Percentiles rank a stretch among this genome's conserved stretches.
Conservation (phyloP, 1,140 invertebrate species). For the Cyrtorhinus lividipennis region DNA sequence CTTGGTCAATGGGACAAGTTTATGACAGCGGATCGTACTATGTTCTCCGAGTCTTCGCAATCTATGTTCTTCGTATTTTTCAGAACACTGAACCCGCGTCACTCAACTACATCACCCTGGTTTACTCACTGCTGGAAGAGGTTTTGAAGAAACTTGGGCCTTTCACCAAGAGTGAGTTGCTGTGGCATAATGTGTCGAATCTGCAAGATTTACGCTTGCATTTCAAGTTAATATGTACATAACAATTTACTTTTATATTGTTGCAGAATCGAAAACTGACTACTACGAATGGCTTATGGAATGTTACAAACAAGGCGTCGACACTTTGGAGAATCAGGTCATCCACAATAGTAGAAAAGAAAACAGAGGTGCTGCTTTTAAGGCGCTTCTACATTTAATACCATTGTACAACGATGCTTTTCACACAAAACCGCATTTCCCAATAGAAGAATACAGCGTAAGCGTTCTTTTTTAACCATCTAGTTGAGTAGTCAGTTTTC, state of each 20-base stretch:
- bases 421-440: background rate
- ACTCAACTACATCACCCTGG: background rate
- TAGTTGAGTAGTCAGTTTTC: too few relatives aligned
- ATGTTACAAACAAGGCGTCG: background rate
- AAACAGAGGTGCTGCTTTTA: background rate
- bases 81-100: background rate
- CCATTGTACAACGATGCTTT: background rate
- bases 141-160: background rate
- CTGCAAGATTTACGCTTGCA: too few relatives aligned
- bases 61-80: too few relatives aligned
- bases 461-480: too few relatives aligned
- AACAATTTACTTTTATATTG: background rate
- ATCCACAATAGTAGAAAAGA: background rate
- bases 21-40: too few relatives aligned
- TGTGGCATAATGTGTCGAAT: background rate
- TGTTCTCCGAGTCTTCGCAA: too few relatives aligned
- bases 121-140: background rate
- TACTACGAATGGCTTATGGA: background rate
- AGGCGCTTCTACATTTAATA: background rate
- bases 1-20: too few relatives aligned
- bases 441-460: background rate
- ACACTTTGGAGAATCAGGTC: background rate
- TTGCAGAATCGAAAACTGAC: background rate
- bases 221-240: too few relatives aligned
- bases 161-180: background rate